Conservation (phyloP, 2,888 invertebrate species). For the Prosapia bicincta region DNA sequence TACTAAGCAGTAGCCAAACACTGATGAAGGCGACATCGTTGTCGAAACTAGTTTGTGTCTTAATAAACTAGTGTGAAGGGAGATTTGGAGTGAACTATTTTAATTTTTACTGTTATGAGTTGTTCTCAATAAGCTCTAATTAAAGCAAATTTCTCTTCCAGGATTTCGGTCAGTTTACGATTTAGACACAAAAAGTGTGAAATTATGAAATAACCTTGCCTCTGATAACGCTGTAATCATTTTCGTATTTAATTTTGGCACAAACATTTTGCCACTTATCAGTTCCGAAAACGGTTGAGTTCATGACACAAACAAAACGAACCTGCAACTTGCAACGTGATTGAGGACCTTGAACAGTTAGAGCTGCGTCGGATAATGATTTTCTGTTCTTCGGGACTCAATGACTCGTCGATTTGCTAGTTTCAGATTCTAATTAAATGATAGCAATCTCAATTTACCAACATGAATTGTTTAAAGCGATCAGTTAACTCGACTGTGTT, state of each 20-base stretch:
- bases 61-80: too few relatives aligned
- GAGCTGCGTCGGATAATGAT: neutral
- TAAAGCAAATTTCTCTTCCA: too few relatives aligned
- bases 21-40: too few relatives aligned
- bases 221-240: neutral
- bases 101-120: too few relatives aligned
- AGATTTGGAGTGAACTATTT: too few relatives aligned
- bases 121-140: too few relatives aligned
- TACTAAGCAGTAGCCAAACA: too few relatives aligned
- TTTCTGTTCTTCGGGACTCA: neutral
- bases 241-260: neutral
- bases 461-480: conserved; percentile 5
- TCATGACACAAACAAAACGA: neutral
- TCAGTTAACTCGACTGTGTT: neutral
- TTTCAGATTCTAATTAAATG: neutral
- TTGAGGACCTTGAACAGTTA: neutral
- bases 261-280: neutral
- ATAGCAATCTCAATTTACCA: neutral
- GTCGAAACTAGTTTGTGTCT: too few relatives aligned
- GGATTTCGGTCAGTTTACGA: too few relatives aligned
- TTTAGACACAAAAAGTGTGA: neutral
- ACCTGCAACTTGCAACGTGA: neutral
- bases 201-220: neutral
- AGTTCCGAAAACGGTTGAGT: neutral
- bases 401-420: neutral